These are phyloP conservation scores for Condylura cristata DNA, from an alignment of 2,113 vertebrate genomes.

Conservation along the genomic window DNA sequence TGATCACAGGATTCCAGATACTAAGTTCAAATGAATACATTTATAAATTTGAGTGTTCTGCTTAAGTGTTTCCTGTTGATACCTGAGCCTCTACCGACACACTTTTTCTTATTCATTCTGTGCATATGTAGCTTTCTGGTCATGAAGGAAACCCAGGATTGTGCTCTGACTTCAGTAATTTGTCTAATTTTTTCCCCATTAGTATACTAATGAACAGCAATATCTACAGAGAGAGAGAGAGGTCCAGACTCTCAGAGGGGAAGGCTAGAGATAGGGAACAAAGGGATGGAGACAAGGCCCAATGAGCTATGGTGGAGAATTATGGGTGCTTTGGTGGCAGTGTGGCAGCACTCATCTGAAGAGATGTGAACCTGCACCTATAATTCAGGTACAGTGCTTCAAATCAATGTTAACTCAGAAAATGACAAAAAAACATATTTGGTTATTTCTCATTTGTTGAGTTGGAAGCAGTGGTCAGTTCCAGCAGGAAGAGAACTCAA, in stretches of 20 bases:
- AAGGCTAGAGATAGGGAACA: no score
- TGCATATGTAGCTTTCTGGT: neutral
- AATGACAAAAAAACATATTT: neutral
- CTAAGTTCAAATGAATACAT: neutral
- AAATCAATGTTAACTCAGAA: no score
- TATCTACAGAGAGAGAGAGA: no score
- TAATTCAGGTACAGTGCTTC: no score
- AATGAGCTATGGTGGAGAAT: no score
- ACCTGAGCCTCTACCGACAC: neutral
- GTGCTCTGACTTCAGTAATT: neutral
- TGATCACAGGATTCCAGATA: neutral
- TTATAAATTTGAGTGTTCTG: conserved; percentile 1
- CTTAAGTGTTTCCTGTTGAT: neutral
- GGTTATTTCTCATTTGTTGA: neutral
- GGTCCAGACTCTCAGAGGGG: no score
- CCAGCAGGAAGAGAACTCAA: neutral
- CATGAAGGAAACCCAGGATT: neutral
- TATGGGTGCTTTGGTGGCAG: no score
- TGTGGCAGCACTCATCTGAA: no score
- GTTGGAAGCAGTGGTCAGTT: neutral
- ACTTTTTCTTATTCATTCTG: neutral
- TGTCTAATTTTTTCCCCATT: neutral
- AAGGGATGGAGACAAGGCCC: no score
- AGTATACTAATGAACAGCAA: neutral
- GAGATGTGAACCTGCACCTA: no score